Conservation (phyloP, 2,113 vertebrate genomes). For the Genyomyrus donnyi region DNA sequence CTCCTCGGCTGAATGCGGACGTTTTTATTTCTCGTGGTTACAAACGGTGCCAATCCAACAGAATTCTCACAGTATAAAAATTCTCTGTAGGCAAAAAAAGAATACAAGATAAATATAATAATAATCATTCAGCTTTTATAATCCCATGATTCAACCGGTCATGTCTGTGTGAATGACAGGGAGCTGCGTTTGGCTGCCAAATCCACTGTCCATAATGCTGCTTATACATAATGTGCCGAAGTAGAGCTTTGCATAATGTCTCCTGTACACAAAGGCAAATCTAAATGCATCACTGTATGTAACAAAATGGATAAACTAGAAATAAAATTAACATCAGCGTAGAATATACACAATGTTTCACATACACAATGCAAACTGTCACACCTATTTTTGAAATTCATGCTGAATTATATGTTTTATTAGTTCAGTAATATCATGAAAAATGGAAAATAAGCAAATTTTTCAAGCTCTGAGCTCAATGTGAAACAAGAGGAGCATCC, state of each 20-base stretch:
- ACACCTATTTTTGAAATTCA: background rate
- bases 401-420: background rate
- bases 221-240: background rate
- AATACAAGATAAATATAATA: background rate
- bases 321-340: background rate
- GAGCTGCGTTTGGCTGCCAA: background rate
- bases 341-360: background rate
- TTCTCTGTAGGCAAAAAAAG: background rate
- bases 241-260: background rate
- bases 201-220: background rate
- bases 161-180: background rate
- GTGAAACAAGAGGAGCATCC: background rate
- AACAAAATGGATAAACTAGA: background rate
- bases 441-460: background rate
- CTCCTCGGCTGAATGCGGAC: background rate
- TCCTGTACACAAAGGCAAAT: background rate
- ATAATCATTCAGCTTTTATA: constrained; percentile 1
- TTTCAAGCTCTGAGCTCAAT: background rate
- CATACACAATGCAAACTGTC: background rate
- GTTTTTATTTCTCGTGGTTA: background rate
- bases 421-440: background rate
- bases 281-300: background rate
- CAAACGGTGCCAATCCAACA: background rate
- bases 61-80: background rate
- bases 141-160: background rate